A percentile compares a stretch with the other conserved stretches of the same genome.
phyloP scores from a whole-genome alignment of 2,797 vertebrate genomes.

The Rhinophrynus dorsalis region DNA sequence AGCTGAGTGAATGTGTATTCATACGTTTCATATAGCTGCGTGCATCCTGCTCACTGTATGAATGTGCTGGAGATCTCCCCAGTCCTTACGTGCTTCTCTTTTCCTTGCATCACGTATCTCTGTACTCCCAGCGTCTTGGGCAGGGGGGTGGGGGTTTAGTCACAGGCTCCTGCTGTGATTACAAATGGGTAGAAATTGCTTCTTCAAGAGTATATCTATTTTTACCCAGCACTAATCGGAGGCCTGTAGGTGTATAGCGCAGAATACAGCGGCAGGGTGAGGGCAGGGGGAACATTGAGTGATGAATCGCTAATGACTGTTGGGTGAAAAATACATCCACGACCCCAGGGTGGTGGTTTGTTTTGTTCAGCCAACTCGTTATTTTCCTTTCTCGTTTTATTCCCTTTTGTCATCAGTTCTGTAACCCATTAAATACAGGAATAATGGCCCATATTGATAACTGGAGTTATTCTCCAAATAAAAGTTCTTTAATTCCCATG shows the following conservation, averaged over 20 bases:
- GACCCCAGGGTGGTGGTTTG: no score
- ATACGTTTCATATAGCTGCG: neutral
- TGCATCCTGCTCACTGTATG: no score
- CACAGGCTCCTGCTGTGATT: conserved; percentile 34
- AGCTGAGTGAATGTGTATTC: neutral
- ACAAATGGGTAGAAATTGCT: conserved; percentile 13
- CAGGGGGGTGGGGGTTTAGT: neutral
- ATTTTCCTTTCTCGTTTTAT: conserved; percentile 24
- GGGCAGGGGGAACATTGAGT: conserved; percentile 40
- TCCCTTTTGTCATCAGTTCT: conserved; percentile 15
- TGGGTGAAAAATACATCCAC: conserved; percentile 35
- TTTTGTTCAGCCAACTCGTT: conserved; percentile 37
- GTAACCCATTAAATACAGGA: neutral
- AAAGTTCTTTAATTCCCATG: no score
- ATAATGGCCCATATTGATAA: no score
- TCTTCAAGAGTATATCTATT: conserved; percentile 53
- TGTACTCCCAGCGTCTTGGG: neutral
- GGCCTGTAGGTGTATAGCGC: conserved; percentile 43
- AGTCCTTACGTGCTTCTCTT: neutral
- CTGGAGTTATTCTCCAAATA: no score
- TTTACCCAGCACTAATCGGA: conserved; percentile 43
- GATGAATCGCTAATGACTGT: neutral
- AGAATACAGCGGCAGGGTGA: conserved; percentile 44
- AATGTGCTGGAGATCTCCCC: neutral
- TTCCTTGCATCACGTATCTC: neutral